These are phyloP conservation scores for Anableps anableps DNA, from an alignment of 2,797 vertebrate species.

Conservation along the genomic window DNA sequence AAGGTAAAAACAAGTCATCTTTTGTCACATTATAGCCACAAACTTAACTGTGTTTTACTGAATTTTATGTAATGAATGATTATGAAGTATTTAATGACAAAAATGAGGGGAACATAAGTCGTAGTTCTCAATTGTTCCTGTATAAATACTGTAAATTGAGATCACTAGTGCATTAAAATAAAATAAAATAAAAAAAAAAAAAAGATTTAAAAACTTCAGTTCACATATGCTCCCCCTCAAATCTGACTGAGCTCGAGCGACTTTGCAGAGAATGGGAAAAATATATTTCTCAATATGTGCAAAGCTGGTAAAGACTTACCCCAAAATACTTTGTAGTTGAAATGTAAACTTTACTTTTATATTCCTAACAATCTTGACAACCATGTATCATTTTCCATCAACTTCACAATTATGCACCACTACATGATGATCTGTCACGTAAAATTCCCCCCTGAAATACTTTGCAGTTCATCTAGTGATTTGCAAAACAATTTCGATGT, in stretches of 20 bases:
- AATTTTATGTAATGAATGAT: neutral
- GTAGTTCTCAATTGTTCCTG: neutral
- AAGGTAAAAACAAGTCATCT: neutral
- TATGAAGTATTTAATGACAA: neutral
- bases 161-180: neutral
- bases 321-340: neutral
- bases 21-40: neutral
- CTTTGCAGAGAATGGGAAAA: neutral
- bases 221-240: neutral
- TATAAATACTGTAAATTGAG: neutral
- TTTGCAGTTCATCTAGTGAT: neutral
- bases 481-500: neutral
- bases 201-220: neutral
- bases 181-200: neutral
- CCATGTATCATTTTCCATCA: neutral
- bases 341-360: neutral
- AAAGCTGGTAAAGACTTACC: neutral
- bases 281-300: neutral
- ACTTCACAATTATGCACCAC: neutral
- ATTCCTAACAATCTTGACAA: neutral
- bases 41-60: neutral
- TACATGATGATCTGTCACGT: neutral
- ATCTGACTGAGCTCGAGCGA: neutral
- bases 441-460: neutral
- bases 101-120: neutral